These are phyloP conservation scores for Megaustenia siamemsis DNA, from an alignment of 2,888 invertebrate species.

Conservation along the genomic window DNA sequence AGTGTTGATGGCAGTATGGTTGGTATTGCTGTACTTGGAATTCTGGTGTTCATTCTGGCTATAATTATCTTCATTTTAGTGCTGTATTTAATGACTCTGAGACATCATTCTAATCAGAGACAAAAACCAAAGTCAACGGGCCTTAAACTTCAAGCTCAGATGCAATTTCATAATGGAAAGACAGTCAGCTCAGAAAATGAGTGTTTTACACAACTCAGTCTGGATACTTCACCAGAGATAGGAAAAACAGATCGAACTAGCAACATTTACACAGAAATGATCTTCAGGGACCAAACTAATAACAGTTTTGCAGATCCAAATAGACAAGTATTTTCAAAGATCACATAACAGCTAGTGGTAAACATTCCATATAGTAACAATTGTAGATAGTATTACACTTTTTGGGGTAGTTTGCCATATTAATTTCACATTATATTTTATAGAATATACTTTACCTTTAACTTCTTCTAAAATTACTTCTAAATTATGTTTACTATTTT, in stretches of 20 bases:
- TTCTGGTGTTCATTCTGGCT: conserved; percentile 61
- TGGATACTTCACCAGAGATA: conserved; percentile 16
- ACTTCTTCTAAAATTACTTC: no score
- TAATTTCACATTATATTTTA: no score
- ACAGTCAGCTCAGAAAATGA: conserved; percentile 41
- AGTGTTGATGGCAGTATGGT: conserved; percentile 62
- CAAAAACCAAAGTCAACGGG: conserved; percentile 60
- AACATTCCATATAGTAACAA: no score
- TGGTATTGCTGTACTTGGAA: conserved; percentile 62
- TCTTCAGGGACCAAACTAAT: conserved; percentile 37
- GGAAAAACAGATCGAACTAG: conserved; percentile 25
- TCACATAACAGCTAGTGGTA: no score
- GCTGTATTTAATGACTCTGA: conserved; percentile 49
- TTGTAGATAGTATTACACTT: no score
- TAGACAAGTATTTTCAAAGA: conserved; percentile 8
- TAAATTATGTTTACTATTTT: no score
- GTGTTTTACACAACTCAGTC: conserved; percentile 36
- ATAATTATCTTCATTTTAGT: conserved; percentile 62
- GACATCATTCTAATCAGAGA: conserved; percentile 56
- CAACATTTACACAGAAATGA: conserved; percentile 46
- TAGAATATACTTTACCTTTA: no score
- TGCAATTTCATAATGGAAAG: conserved; percentile 45
- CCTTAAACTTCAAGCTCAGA: conserved; percentile 58
- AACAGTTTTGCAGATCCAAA: conserved; percentile 6
- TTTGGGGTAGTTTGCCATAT: no score